Evolutionary conservation across 2,797 vertebrate genomes (phyloP).

Genomic region (Vespertilio murinus): DNA sequence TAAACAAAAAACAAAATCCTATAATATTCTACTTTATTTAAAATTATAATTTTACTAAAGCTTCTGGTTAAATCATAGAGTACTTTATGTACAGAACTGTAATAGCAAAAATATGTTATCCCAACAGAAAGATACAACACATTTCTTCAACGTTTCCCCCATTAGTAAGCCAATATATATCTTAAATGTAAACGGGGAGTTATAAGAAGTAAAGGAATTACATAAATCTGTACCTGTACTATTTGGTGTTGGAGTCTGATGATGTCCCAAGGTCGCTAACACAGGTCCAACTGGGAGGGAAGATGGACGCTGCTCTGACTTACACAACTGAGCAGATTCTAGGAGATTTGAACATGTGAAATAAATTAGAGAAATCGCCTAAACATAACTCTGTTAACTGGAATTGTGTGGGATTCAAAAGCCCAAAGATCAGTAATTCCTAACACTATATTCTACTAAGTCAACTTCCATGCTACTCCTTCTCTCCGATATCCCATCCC

Average conservation of each 20-base stretch:
- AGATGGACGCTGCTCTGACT: conserved; percentile 96
- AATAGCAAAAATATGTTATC: conserved; percentile 18
- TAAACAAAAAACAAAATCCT: conserved; percentile 17
- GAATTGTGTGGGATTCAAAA: conserved; percentile 3
- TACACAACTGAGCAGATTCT: conserved; percentile 96
- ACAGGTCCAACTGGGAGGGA: conserved; percentile 95
- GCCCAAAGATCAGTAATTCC: not conserved
- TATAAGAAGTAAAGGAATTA: conserved; percentile 31
- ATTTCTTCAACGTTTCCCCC: not conserved
- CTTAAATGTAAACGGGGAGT: not conserved
- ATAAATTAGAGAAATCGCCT: conserved; percentile 30
- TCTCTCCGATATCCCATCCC: not conserved
- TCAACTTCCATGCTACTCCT: not conserved
- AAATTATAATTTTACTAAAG: conserved; percentile 49
- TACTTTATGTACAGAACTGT: not conserved
- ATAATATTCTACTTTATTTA: conserved; percentile 14
- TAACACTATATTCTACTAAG: not conserved
- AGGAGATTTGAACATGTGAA: conserved; percentile 68
- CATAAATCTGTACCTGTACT: conserved; percentile 91
- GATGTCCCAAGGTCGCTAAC: conserved; percentile 94
- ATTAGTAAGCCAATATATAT: not conserved
- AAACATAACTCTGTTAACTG: not conserved
- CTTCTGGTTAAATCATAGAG: conserved; percentile 12
- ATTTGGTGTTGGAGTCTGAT: conserved; percentile 97
- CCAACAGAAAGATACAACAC: not conserved